Base-by-base conservation (phyloP, 1,140 invertebrate genomes). In the Ladona fulva region DNA sequence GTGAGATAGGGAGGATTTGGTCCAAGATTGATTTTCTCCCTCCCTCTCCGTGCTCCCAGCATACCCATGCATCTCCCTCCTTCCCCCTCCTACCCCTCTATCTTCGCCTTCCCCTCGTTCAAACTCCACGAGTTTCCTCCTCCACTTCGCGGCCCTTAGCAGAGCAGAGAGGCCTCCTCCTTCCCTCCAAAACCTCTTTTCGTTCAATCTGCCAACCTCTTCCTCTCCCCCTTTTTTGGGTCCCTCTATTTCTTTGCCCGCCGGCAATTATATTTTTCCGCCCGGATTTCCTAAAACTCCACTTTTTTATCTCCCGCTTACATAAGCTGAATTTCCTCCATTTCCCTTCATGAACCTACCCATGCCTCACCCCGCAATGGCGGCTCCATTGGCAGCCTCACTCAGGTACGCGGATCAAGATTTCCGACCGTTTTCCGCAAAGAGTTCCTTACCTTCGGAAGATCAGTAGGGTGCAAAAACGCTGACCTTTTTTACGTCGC, bases 1-100 rank as follows among this genome's bases (percentile, higher is more conserved):
- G 52, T 19, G 52, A 12, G 12, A 22, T 3, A 66, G 52, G n/a
- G 52, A 12, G 52, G 52, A 66, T 66, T 66, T 66, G 52, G 52
- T 66, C 52, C 52, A 66, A 66, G 52, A 66, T 66, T 66, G 52
- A 66, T 66, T 66, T 66, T 66, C 52, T 66, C 52, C n/a, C 52
- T 66, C 52, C 52, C 52, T 16, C 52, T 66, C 52, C 52, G 52
- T 19, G 16, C n/a, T 66, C 52, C 52, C 52, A 22, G 52, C 52
- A 16, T 66, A 19, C 52, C 52, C n/a, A 66, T 66, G 52, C 14
- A 19, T 16, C 52, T 22, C 52, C 52, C 52, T 66, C n/a, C 52
- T 66, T 12, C 52, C 52, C 52, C 52, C 14, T 66, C 52, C 52
- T 22, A 1, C 52, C 52, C 52, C 29, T 37, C 29, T 8, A 37